Conservation (phyloP, 1,140 invertebrate species). For the Drosophila tropicalis region DNA sequence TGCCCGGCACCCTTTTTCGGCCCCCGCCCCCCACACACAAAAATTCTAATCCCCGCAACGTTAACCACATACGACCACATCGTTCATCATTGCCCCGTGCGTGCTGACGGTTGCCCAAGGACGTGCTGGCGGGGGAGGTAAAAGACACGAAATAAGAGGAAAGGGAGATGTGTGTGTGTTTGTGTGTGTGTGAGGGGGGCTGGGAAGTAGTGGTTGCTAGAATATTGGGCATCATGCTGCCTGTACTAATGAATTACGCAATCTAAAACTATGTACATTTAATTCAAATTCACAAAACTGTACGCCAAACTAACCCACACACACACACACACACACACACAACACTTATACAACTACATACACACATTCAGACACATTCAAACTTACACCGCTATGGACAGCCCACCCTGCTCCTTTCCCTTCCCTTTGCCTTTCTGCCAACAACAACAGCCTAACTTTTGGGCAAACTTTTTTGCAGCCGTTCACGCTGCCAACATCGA, state of each 20-base stretch:
- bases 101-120: conserved; percentile 53
- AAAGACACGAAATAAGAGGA: background rate
- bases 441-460: conserved; percentile 61
- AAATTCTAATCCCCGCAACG: conserved; percentile 53
- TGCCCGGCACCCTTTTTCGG: conserved; percentile 20
- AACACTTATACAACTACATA: conserved; percentile 16
- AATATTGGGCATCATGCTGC: conserved; percentile 59
- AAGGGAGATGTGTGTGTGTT: background rate
- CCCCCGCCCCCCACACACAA: background rate
- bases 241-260: conserved; percentile 83
- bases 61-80: conserved; percentile 80
- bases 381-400: conserved; percentile 14
- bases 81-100: conserved; percentile 79
- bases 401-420: conserved; percentile 20
- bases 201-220: conserved; percentile 37
- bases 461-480: conserved; percentile 69
- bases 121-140: background rate
- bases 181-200: conserved; percentile 5
- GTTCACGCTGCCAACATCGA: conserved; percentile 1
- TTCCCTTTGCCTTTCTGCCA: background rate
- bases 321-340: conserved; percentile 38
- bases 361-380: conserved; percentile 17
- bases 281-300: conserved; percentile 82
- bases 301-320: conserved; percentile 79
- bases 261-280: conserved; percentile 83